These are phyloP conservation scores for Alcis repandata DNA, from an alignment of 2,888 invertebrate species.

Conservation along the genomic window DNA sequence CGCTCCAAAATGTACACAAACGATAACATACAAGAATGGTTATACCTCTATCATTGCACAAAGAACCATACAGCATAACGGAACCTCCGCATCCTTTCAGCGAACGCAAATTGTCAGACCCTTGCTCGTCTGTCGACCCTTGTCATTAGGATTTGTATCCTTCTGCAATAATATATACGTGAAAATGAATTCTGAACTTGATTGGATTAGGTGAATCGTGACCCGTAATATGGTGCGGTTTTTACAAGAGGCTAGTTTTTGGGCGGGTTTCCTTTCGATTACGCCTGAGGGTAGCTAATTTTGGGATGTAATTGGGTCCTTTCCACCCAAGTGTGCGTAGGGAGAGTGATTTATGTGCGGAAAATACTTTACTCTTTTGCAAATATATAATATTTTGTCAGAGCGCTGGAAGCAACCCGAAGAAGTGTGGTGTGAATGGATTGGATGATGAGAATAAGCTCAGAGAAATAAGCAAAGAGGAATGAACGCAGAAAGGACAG, in stretches of 20 bases:
- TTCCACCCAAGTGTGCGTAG: not conserved
- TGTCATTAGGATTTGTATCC: conserved; percentile 46
- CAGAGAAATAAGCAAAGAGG: too few species aligned
- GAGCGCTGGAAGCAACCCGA: not conserved
- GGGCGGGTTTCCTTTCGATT: conserved; percentile 7
- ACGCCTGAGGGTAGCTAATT: conserved; percentile 10
- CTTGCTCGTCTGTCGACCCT: conserved; percentile 47
- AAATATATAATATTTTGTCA: not conserved
- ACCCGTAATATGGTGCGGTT: conserved; percentile 6
- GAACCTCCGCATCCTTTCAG: conserved; percentile 34
- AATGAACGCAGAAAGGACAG: too few species aligned
- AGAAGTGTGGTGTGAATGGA: not conserved
- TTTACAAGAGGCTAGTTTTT: conserved; percentile 22
- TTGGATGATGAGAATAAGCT: not conserved
- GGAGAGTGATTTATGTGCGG: conserved; percentile 1
- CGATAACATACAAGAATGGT: conserved; percentile 17
- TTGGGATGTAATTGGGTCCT: conserved; percentile 17
- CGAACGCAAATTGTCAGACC: conserved; percentile 42
- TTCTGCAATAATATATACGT: conserved; percentile 37
- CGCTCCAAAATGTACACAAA: conserved; percentile 11
- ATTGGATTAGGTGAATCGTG: conserved; percentile 33
- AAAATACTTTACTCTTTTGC: conserved; percentile 1
- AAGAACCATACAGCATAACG: conserved; percentile 26
- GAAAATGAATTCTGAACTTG: conserved; percentile 38
- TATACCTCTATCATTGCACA: conserved; percentile 30